A percentile compares a stretch with the other conserved stretches of the same genome.
phyloP scores from a whole-genome alignment of 2,113 vertebrate species.

The Neotoma lepida region DNA sequence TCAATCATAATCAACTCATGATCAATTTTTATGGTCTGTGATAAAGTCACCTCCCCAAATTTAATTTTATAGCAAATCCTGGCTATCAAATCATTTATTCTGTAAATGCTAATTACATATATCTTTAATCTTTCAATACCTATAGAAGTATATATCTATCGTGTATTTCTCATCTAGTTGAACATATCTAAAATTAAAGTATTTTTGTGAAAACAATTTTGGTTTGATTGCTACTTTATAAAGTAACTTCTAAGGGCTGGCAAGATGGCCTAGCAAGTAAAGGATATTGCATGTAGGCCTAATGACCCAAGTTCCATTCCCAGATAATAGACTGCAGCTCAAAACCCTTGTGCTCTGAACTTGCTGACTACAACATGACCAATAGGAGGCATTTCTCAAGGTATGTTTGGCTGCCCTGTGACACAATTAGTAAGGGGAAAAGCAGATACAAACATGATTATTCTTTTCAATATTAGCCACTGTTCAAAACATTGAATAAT shows the following conservation, averaged over 20 bases:
- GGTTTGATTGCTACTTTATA: neutral
- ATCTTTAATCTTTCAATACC: neutral
- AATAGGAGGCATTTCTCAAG: neutral
- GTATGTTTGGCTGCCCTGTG: neutral
- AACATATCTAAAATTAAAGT: neutral
- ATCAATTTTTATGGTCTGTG: neutral
- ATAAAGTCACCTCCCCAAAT: neutral
- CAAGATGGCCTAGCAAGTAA: no score
- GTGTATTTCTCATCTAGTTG: neutral
- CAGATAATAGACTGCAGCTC: no score
- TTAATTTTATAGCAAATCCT: slow-evolving; percentile 2
- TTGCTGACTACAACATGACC: neutral
- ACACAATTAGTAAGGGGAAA: neutral
- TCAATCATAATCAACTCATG: neutral
- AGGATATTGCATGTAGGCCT: neutral
- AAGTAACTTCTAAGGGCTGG: neutral
- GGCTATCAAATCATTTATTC: neutral
- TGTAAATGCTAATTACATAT: neutral
- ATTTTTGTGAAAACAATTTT: neutral
- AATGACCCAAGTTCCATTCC: neutral
- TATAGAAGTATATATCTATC: neutral
- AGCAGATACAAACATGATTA: neutral
- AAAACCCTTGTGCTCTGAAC: neutral
- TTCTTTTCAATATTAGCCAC: neutral
- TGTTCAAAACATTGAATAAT: slow-evolving; percentile 14